Base-by-base conservation (phyloP, 30 jellyfish, hydroid and myxozoan species). In the Mastigias papua region DNA sequence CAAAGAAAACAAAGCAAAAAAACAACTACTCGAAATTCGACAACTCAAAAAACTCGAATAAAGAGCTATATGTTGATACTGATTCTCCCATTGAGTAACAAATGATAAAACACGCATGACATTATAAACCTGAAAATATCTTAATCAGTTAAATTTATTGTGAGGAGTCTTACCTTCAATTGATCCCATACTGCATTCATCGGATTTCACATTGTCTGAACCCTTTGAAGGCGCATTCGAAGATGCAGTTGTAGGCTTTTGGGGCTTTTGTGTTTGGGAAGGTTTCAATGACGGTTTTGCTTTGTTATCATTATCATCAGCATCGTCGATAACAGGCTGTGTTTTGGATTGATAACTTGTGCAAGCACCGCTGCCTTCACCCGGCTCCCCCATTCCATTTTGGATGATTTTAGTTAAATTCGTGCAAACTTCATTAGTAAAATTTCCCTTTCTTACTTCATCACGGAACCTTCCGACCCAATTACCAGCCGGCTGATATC, bases 401-500 rank as follows among this genome's bases (percentile, higher is more conserved):
- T 73, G 51, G 23, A 86, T 46, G 26, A 87, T 66, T 1, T 65
- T 57, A 20, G 73, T 75, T 30, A 87, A 80, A 66, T 87, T 87
- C 78, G 30, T 34, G 73, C 96, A 87, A 23, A 78, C 76, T 3
- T 48, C 81, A 1, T 37, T 10, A 8, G 35, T 76, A 81, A 87
- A 87, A 34, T 65, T 60, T 9, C 97, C 98, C 67, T 73, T 82
- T 48, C 58, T 33, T n/a, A 93, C 98, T 33, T 93, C 76, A 15
- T 66, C 61, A 26, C 54, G 66, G 73, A 80, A 93, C 25, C 81
- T 89, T 6, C 97, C 98, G 8, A 74, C 63, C 92, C 90, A 76
- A 28, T 93, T 93, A 1, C 98, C 98, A 0, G 96, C 82, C 3
- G 96, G 90, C 27, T 74, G 70, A 73, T 93, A 93, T 42, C 98